Percentiles rank a stretch among this genome's conserved stretches.
These are phyloP conservation scores for Keiferia lycopersicella DNA, from an alignment of 2,888 invertebrate species.

Conservation along the genomic window DNA sequence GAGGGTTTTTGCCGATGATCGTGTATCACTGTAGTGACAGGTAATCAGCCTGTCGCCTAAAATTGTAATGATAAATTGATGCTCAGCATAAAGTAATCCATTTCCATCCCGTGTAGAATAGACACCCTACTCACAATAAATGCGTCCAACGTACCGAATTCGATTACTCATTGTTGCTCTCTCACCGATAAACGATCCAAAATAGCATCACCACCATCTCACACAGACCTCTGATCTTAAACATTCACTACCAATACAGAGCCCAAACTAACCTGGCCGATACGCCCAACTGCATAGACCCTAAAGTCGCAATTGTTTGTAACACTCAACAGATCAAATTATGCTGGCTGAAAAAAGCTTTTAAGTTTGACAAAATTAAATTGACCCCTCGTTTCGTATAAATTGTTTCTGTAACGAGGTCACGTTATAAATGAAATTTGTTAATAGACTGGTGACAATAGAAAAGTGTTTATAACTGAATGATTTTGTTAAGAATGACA, in stretches of 20 bases:
- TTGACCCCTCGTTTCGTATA: constrained; percentile 37
- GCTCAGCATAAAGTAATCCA: too few relatives aligned
- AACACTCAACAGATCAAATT: constrained; percentile 28
- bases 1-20: too few relatives aligned
- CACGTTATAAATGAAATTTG: constrained; percentile 27
- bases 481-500: constrained; percentile 50
- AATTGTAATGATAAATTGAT: too few relatives aligned
- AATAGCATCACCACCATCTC: constrained; percentile 43
- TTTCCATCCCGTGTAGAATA: constrained; percentile 20
- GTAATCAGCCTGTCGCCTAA: too few relatives aligned
- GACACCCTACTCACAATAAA: constrained; percentile 44
- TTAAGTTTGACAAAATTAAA: constrained; percentile 36
- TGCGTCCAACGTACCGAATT: constrained; percentile 57
- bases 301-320: constrained; percentile 24
- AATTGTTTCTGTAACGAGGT: constrained; percentile 38
- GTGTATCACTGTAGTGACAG: too few relatives aligned
- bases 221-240: constrained; percentile 38
- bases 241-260: constrained; percentile 35
- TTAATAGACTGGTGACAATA: constrained; percentile 36
- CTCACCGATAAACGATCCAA: constrained; percentile 21
- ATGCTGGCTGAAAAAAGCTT: constrained; percentile 35
- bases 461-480: constrained; percentile 58
- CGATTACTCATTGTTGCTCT: constrained; percentile 63
- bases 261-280: constrained; percentile 38
- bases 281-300: constrained; percentile 26